Percentiles rank a stretch among this genome's conserved stretches.
Conservation (phyloP, 2,888 invertebrate species). For the Steinernema carpocapsae region DNA sequence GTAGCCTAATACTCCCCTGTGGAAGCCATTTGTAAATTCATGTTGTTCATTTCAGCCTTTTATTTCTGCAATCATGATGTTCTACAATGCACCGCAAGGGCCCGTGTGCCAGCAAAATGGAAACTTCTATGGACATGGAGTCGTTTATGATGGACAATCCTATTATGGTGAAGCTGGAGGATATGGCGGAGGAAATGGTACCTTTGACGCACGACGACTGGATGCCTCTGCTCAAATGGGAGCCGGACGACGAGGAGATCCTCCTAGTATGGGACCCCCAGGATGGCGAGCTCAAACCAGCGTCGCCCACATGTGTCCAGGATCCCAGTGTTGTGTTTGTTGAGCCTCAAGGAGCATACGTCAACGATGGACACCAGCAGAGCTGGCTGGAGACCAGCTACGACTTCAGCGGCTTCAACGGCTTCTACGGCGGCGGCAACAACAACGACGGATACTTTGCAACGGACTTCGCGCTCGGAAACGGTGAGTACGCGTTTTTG, state of each 20-base stretch:
- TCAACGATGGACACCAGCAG: not conserved
- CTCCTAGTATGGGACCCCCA: not conserved
- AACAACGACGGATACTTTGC: not conserved
- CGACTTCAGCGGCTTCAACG: conserved; percentile 5
- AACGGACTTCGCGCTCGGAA: not conserved
- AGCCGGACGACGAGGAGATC: conserved; percentile 27
- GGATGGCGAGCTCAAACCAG: conserved; percentile 21
- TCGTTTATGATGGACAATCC: conserved; percentile 9
- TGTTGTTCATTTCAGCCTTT: conserved; percentile 13
- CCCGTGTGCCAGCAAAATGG: conserved; percentile 19
- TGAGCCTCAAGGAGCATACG: conserved; percentile 53
- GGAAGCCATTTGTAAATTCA: not conserved
- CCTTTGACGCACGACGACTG: not conserved
- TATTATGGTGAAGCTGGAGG: conserved; percentile 21
- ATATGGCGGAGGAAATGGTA: conserved; percentile 15
- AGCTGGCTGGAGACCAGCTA: not conserved
- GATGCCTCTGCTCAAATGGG: conserved; percentile 19
- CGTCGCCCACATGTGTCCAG: conserved; percentile 15
- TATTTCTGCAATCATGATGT: conserved; percentile 13
- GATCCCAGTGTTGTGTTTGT: conserved; percentile 66
- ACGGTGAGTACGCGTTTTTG: not conserved
- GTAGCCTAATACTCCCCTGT: not conserved
- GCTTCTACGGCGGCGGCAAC: too few species aligned
- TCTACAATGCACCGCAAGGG: conserved; percentile 10
- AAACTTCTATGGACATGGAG: conserved; percentile 1